Conservation (phyloP, 2,888 invertebrate genomes). For the Lasioglossum oenotherae region DNA sequence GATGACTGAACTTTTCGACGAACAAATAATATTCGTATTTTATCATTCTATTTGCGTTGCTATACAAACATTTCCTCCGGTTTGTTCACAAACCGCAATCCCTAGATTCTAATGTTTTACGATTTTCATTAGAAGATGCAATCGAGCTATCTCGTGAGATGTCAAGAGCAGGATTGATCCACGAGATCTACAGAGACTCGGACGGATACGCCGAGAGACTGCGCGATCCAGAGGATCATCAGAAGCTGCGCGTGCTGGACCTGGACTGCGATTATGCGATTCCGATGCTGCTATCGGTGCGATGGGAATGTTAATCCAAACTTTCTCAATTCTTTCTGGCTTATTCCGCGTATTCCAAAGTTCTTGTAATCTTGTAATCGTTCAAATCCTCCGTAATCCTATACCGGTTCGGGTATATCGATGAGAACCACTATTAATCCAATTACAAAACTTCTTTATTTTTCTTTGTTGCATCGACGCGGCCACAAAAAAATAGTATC, state of each 20-base stretch:
- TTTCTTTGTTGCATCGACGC: too few species aligned
- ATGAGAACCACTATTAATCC: too few species aligned
- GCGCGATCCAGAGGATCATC: slow-evolving; percentile 59
- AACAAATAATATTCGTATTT: not conserved
- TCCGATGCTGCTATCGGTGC: slow-evolving; percentile 71
- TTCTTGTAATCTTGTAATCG: not conserved
- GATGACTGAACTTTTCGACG: not conserved
- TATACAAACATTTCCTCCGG: not conserved
- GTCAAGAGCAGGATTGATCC: slow-evolving; percentile 66
- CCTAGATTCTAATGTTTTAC: not conserved
- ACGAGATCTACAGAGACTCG: slow-evolving; percentile 55
- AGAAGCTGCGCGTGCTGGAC: slow-evolving; percentile 71
- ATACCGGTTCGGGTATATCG: too few species aligned
- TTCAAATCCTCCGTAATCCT: too few species aligned
- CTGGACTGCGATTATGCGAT: slow-evolving; percentile 73
- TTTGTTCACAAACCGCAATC: not conserved
- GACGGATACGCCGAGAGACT: slow-evolving; percentile 29
- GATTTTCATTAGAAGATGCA: slow-evolving; percentile 60
- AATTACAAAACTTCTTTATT: too few species aligned
- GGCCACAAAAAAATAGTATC: too few species aligned
- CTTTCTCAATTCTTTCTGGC: not conserved
- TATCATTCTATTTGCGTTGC: not conserved
- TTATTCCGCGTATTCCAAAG: too few species aligned
- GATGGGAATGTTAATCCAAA: not conserved
- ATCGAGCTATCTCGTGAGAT: slow-evolving; percentile 67